Conservation (phyloP, 2,888 invertebrate species). For the Tachina grossa region DNA sequence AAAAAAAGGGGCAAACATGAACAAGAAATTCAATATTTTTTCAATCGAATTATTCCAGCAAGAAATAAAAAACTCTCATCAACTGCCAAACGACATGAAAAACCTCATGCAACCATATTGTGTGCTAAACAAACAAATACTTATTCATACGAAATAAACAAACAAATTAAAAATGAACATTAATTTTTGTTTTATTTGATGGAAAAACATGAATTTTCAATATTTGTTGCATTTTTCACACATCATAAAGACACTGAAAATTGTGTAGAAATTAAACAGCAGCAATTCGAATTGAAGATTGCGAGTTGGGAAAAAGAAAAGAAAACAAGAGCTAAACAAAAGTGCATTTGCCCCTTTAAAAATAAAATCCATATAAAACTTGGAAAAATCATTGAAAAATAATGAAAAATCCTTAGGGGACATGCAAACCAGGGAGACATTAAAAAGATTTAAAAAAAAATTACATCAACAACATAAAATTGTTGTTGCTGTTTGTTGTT, state of each 20-base stretch:
- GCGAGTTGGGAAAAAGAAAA: background rate
- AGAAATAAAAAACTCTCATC: constrained; percentile 37
- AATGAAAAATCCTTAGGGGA: constrained; percentile 54
- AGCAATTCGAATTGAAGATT: constrained; percentile 38
- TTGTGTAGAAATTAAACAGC: constrained; percentile 46
- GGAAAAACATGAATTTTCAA: constrained; percentile 68
- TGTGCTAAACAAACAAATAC: constrained; percentile 54
- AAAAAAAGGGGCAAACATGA: background rate
- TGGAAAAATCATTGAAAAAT: constrained; percentile 41
- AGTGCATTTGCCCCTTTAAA: constrained; percentile 46
- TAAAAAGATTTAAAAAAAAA: constrained; percentile 19
- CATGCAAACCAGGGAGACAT: constrained; percentile 29
- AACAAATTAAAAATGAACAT: constrained; percentile 55
- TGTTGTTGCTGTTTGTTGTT: constrained; percentile 7
- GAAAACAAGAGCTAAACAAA: background rate
- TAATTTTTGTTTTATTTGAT: constrained; percentile 48
- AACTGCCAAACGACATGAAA: constrained; percentile 44
- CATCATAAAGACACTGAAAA: constrained; percentile 63
- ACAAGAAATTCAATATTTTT: constrained; percentile 59
- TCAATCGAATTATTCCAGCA: constrained; percentile 17
- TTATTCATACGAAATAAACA: constrained; percentile 42
- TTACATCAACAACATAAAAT: constrained; percentile 25
- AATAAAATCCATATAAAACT: constrained; percentile 19
- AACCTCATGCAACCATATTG: constrained; percentile 67
- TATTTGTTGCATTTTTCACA: constrained; percentile 70